phyloP scores from a whole-genome alignment of 2,113 vertebrate genomes.

The Stercorarius parasiticus region DNA sequence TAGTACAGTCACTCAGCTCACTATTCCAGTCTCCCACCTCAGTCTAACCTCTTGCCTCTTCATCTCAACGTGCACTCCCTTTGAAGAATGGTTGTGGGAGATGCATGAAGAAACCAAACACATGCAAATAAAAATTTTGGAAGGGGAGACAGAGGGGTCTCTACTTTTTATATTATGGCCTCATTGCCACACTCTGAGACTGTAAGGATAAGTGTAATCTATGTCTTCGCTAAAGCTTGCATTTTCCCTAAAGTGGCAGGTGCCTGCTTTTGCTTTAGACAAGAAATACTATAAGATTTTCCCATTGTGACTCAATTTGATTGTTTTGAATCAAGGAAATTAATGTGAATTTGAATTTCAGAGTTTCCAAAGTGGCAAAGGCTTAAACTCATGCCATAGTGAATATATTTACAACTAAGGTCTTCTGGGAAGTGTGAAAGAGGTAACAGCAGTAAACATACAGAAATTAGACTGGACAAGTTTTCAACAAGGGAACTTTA shows the following conservation, averaged over 20 bases:
- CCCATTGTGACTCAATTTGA: neutral
- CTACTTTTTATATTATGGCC: neutral
- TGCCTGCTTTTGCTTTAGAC: neutral
- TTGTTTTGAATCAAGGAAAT: neutral
- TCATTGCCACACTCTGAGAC: neutral
- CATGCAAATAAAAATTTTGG: neutral
- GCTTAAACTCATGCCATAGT: neutral
- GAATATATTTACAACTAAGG: neutral
- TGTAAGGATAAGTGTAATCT: neutral
- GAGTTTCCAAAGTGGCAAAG: neutral
- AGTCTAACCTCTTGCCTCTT: neutral
- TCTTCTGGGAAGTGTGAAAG: neutral
- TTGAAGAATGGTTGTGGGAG: neutral
- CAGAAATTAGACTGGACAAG: neutral
- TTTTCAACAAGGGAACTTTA: neutral
- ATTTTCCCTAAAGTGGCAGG: neutral
- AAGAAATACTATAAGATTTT: neutral
- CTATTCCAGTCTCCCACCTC: neutral
- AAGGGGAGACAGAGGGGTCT: neutral
- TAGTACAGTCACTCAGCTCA: neutral
- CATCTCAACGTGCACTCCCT: neutral
- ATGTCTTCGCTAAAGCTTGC: neutral
- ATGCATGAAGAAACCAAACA: neutral
- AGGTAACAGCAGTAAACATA: neutral
- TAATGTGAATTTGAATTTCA: neutral